Percentiles rank a stretch among this genome's conserved stretches.
phyloP scores from a whole-genome alignment of 2,888 invertebrate species.

The Hypena proboscidalis region DNA sequence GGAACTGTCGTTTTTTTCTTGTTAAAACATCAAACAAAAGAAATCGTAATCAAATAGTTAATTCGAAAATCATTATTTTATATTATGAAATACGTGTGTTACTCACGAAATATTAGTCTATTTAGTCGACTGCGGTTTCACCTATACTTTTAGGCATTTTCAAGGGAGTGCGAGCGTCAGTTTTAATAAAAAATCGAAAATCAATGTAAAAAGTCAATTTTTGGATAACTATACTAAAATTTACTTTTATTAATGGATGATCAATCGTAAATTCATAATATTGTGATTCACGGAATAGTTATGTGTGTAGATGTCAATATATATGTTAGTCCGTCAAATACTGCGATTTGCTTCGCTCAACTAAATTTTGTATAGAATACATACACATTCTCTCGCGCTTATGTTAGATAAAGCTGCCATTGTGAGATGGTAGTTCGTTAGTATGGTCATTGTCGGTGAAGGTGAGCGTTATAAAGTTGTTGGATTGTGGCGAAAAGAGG shows the following conservation, averaged over 20 bases:
- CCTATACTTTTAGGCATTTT: too few species aligned
- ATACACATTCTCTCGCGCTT: constrained; percentile 49
- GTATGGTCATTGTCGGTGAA: constrained; percentile 49
- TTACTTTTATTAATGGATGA: background rate
- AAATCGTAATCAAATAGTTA: too few species aligned
- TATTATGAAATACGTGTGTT: too few species aligned
- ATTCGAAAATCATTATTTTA: too few species aligned
- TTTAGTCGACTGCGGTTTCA: too few species aligned
- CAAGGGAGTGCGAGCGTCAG: too few species aligned
- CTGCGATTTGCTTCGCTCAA: constrained; percentile 36
- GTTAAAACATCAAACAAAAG: too few species aligned
- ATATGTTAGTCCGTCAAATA: constrained; percentile 27
- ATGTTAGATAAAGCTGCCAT: constrained; percentile 53
- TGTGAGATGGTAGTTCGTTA: constrained; percentile 47
- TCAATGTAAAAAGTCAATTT: too few species aligned
- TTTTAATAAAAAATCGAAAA: too few species aligned
- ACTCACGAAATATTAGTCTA: too few species aligned
- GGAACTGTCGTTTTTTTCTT: too few species aligned
- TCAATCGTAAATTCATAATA: constrained; percentile 5
- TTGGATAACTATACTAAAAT: too few species aligned
- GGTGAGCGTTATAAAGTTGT: constrained; percentile 59
- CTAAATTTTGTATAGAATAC: constrained; percentile 45
- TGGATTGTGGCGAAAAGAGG: constrained; percentile 71
- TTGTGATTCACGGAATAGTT: constrained; percentile 2
- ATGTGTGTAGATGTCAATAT: constrained; percentile 23